phyloP scores from a whole-genome alignment of 1,140 invertebrate genomes.

The Cyphomyrmex costatus region DNA sequence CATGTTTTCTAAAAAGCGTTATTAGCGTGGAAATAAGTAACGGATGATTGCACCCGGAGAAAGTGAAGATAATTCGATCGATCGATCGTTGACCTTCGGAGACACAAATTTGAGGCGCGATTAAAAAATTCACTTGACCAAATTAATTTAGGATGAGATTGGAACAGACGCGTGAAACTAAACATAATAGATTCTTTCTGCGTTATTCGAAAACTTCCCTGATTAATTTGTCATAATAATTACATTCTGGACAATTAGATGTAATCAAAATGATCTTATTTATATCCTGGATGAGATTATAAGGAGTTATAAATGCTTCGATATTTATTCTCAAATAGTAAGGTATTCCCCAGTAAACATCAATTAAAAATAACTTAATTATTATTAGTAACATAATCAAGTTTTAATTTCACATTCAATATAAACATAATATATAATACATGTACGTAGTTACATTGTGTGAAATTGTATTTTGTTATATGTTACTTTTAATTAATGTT shows the following conservation, averaged over 20 bases:
- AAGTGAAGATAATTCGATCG: constrained; percentile 42
- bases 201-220: background rate
- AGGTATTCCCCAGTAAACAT: background rate
- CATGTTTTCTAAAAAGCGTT: constrained; percentile 36
- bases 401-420: too few species aligned
- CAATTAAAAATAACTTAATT: too few species aligned
- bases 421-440: too few species aligned
- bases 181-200: background rate
- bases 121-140: background rate
- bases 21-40: constrained; percentile 12
- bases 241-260: background rate
- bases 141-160: background rate
- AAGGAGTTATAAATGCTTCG: background rate
- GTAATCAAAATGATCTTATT: background rate
- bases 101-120: background rate
- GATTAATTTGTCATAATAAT: background rate
- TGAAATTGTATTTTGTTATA: too few species aligned
- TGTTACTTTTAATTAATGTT: too few species aligned
- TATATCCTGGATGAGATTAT: background rate
- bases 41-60: constrained; percentile 23
- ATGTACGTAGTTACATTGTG: too few species aligned
- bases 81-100: constrained; percentile 8
- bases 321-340: background rate
- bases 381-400: too few species aligned
- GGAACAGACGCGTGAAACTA: too few species aligned